A percentile compares a stretch with the other conserved stretches of the same genome.
phyloP scores from a whole-genome alignment of 2,888 invertebrate genomes.

The Leucophora obtusa region DNA sequence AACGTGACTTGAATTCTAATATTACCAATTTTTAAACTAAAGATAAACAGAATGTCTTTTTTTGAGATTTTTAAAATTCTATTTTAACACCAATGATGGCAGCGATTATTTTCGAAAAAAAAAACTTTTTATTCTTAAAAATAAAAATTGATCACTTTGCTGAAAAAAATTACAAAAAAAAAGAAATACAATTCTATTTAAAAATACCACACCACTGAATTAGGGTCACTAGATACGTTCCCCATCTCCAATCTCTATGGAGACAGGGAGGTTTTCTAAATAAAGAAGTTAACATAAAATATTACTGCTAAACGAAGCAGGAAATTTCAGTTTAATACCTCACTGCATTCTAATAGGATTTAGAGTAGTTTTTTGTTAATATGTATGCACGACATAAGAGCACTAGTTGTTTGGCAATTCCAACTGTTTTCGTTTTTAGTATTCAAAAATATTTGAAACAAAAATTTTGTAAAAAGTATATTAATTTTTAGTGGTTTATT shows the following conservation, averaged over 20 bases:
- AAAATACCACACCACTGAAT: neutral
- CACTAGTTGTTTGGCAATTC: neutral
- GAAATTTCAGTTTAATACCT: constrained; percentile 52
- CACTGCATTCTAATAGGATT: neutral
- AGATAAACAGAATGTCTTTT: constrained; percentile 2
- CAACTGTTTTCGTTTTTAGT: neutral
- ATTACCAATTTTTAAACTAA: neutral
- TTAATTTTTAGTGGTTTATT: neutral
- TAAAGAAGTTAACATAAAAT: neutral
- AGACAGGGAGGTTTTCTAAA: neutral
- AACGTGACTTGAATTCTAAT: constrained; percentile 22
- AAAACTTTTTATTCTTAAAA: neutral
- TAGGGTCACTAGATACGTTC: no score
- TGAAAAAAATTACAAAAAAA: neutral
- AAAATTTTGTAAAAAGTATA: neutral
- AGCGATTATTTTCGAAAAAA: no score
- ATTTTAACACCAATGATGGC: neutral
- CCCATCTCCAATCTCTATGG: no score
- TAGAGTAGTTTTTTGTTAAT: no score
- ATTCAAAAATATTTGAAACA: neutral
- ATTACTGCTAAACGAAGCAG: constrained; percentile 46
- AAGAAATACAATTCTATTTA: neutral
- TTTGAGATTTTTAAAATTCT: neutral
- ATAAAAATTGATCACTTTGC: neutral
- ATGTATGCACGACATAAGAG: no score